Percentiles rank a stretch among this genome's conserved stretches.
phyloP scores from a whole-genome alignment of 2,797 vertebrate species.

The Harpagifer antarcticus region DNA sequence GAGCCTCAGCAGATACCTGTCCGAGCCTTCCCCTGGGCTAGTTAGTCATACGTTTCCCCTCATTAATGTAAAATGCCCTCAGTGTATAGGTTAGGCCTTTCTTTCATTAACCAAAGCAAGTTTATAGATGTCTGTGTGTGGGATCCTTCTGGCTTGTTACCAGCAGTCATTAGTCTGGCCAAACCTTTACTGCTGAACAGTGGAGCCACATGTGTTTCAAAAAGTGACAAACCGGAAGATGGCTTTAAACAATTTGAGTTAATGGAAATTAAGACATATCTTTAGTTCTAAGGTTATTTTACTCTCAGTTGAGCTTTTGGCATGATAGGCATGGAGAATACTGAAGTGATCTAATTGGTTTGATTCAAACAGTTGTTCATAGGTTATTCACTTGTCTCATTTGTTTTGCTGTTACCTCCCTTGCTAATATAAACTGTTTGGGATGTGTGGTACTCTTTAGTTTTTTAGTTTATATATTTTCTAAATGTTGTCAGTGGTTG shows the following conservation, averaged over 20 bases:
- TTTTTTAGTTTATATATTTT: background rate
- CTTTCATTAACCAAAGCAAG: constrained; percentile 40
- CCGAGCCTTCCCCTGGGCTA: constrained; percentile 32
- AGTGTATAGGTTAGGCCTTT: constrained; percentile 46
- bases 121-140: constrained; percentile 40
- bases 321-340: background rate
- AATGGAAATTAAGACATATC: background rate
- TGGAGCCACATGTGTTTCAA: constrained; percentile 26
- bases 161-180: constrained; percentile 34
- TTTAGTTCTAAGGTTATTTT: background rate
- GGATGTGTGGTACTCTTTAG: background rate
- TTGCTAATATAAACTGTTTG: constrained; percentile 1
- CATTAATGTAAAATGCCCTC: constrained; percentile 56
- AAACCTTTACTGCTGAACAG: constrained; percentile 6
- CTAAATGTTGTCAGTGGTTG: background rate
- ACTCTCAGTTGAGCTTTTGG: background rate
- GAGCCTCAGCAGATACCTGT: constrained; percentile 67
- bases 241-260: background rate
- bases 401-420: background rate
- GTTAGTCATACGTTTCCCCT: constrained; percentile 61
- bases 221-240: constrained; percentile 7
- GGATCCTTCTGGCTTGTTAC: constrained; percentile 36
- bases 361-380: background rate
- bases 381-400: background rate
- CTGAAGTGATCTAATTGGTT: background rate